A percentile compares a stretch with the other conserved stretches of the same genome.
These are phyloP conservation scores for Conomelus anceps DNA, from an alignment of 2,888 invertebrate species.

Conservation along the genomic window DNA sequence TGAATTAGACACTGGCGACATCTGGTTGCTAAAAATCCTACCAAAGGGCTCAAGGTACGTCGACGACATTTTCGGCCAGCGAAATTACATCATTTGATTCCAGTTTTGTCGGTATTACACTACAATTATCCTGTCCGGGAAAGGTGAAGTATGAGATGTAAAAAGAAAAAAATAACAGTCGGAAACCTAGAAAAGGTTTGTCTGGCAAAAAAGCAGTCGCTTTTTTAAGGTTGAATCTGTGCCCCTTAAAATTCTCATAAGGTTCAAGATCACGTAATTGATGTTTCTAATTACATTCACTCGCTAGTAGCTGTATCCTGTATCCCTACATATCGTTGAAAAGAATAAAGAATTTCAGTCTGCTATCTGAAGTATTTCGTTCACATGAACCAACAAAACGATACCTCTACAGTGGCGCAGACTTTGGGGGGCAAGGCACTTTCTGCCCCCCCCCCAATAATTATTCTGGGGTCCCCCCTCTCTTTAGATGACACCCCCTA, in stretches of 20 bases:
- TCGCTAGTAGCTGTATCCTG: neutral
- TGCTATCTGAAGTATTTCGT: too few species aligned
- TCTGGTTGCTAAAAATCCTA: neutral
- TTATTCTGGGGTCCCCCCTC: too few species aligned
- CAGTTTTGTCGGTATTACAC: neutral
- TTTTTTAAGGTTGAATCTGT: neutral
- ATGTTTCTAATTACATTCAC: neutral
- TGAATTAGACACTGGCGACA: neutral
- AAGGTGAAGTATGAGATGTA: neutral
- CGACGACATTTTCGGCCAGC: neutral
- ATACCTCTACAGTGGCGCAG: too few species aligned
- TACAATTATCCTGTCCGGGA: neutral
- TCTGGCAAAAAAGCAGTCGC: neutral
- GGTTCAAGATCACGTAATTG: neutral
- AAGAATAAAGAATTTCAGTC: neutral
- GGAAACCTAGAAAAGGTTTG: neutral
- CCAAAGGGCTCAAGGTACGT: neutral
- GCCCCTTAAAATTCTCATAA: neutral
- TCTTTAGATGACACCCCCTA: too few species aligned
- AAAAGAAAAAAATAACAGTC: neutral
- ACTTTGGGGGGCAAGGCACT: too few species aligned
- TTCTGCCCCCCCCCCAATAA: too few species aligned
- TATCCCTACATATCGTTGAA: neutral
- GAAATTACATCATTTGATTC: neutral
- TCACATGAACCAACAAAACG: too few species aligned